A percentile compares a stretch with the other conserved stretches of the same genome.
These are phyloP conservation scores for Corapipo altera DNA, from an alignment of 2,113 vertebrate genomes.

Conservation along the genomic window DNA sequence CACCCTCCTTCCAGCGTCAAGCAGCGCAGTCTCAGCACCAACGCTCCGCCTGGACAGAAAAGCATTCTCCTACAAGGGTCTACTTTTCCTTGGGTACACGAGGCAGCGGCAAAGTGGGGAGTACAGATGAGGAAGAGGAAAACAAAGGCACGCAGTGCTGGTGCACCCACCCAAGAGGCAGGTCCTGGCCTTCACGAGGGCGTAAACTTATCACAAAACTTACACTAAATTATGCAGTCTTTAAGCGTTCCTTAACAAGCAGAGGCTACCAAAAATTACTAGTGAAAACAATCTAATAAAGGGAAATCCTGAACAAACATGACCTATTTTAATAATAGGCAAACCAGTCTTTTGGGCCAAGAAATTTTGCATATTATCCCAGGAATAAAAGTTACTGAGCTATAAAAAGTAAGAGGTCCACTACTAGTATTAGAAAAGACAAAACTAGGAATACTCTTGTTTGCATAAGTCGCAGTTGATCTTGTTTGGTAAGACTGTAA, in stretches of 20 bases:
- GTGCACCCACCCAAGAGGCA: accelerated
- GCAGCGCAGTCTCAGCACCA: neutral
- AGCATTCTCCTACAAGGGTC: neutral
- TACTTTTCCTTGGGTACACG: neutral
- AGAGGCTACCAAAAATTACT: neutral
- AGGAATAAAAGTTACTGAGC: neutral
- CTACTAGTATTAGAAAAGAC: neutral
- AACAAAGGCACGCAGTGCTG: accelerated
- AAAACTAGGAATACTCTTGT: neutral
- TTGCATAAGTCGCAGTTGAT: slow-evolving; percentile 40
- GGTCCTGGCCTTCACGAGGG: neutral
- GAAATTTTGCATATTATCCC: neutral
- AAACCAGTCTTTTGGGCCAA: neutral
- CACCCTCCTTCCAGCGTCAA: neutral
- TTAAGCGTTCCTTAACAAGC: neutral
- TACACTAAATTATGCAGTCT: neutral
- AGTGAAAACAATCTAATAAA: neutral
- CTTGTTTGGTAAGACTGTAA: slow-evolving; percentile 44
- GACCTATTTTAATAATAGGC: neutral
- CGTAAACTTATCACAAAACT: neutral
- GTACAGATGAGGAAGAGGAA: neutral
- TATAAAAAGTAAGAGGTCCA: neutral
- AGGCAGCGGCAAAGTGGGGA: neutral
- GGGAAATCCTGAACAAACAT: neutral
- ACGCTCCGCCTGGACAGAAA: neutral